Base-by-base conservation (phyloP, 2,113 vertebrate genomes). In the Garra rufa region DNA sequence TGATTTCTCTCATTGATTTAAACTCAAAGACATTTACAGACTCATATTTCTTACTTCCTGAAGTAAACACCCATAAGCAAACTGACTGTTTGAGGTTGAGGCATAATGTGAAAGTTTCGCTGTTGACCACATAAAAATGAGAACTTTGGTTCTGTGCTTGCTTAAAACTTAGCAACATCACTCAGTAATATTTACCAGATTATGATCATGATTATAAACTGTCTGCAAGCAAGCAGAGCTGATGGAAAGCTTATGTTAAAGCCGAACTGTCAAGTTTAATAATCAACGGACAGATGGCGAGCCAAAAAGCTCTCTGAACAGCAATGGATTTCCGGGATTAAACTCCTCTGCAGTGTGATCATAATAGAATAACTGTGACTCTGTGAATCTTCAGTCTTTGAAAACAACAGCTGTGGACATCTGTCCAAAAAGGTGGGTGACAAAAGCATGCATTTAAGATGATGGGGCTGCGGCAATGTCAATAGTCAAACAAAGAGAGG, bases 401-500 rank as follows among this genome's bases (percentile, higher is more conserved):
- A 65, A 11, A 48, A 14, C 21, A 21, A 11, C 15, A 46, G 24
- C 5, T 1, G 21, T 73, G 70, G 48, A 52, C 73, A 76, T 52
- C 50, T 34, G 17, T 26, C 24, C 19, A 1, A 50, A 50, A 57
- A n/a, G 4, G 19, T n/a, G 19, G 67, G 67, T 13, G 34, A 13
- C 67, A 70, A 21, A 59, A 30, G 14, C 52, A 26, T 21, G 24
- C 17, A 34, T 19, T 52, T 59, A 41, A 21, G 74, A 28, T 52
- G 17, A 28, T 17, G 70, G n/a, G 52, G 14, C 38, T 79, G 3
- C 63, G 24, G 77, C 26, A 80, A 80, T 46, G 78, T 34, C 3
- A n/a, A 57, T 8, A 24, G 11, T 43, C 48, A 76, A 76, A 69
- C 34, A 76, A 76, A 69, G 57, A 43, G 14, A 75, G 50, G 34